phyloP scores from a whole-genome alignment of 1,140 invertebrate species.

The Zaprionus davidi region DNA sequence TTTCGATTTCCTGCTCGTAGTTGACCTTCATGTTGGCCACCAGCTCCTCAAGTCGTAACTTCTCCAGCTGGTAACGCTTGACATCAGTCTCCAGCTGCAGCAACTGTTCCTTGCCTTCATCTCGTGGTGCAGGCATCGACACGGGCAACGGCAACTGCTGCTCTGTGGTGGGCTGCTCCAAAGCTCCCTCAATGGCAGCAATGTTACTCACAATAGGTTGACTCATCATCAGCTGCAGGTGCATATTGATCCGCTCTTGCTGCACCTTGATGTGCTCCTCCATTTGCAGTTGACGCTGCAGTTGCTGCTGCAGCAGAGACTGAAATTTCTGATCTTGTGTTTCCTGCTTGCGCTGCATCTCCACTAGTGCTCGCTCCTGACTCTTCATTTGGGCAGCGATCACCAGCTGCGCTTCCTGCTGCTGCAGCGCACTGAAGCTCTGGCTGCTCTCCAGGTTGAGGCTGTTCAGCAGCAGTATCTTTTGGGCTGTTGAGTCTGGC shows the following conservation, averaged over 20 bases:
- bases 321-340: conserved; percentile 85
- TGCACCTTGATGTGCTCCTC: conserved; percentile 85
- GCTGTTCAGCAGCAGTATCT: conserved; percentile 66
- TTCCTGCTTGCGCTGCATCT: conserved; percentile 85
- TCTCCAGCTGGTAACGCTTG: conserved; percentile 83
- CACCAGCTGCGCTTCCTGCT: conserved; percentile 85
- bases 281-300: conserved; percentile 85
- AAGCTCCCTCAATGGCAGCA: not conserved
- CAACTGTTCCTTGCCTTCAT: conserved; percentile 33
- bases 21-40: conserved; percentile 79
- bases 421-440: conserved; percentile 83
- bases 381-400: conserved; percentile 85
- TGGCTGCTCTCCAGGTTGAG: conserved; percentile 83
- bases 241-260: conserved; percentile 85
- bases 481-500: conserved; percentile 45
- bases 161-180: not conserved
- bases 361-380: conserved; percentile 84
- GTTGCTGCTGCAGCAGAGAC: conserved; percentile 84
- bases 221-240: conserved; percentile 85
- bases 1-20: conserved; percentile 85
- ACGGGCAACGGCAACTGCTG: not conserved
- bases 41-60: conserved; percentile 79
- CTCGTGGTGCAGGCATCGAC: not conserved
- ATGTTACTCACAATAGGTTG: conserved; percentile 58
- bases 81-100: conserved; percentile 81